phyloP scores from a whole-genome alignment of 1,140 invertebrate species.

The Glossosoma conforme region DNA sequence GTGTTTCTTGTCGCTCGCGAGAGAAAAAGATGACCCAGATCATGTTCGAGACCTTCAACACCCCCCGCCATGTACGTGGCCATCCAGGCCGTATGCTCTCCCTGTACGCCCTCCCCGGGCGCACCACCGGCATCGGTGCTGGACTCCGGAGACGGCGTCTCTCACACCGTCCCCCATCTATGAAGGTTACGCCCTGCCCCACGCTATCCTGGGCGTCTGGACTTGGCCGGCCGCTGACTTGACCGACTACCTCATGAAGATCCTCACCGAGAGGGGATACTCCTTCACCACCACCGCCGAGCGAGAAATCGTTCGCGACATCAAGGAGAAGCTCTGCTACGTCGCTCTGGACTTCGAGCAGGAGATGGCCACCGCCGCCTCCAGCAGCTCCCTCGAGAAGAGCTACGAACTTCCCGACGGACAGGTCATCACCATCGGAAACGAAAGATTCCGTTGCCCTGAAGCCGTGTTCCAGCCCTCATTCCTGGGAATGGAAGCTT shows the following conservation, averaged over 20 bases:
- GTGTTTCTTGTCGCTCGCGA: constrained; percentile 31
- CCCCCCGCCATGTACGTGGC: constrained; percentile 90
- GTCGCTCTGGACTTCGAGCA: constrained; percentile 92
- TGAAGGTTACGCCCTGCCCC: constrained; percentile 76
- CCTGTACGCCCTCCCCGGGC: constrained; percentile 92
- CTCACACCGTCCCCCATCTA: constrained; percentile 93
- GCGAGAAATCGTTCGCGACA: constrained; percentile 88
- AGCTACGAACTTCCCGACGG: constrained; percentile 83
- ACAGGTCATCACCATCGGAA: constrained; percentile 91
- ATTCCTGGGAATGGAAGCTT: constrained; percentile 82
- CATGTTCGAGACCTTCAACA: constrained; percentile 94
- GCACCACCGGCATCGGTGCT: constrained; percentile 89
- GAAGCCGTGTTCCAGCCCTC: constrained; percentile 89
- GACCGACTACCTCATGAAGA: constrained; percentile 89
- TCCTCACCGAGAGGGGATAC: constrained; percentile 82
- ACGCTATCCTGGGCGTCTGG: constrained; percentile 82
- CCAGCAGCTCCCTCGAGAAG: constrained; percentile 81
- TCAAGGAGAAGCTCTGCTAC: constrained; percentile 91
- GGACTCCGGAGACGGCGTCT: constrained; percentile 91
- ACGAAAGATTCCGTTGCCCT: constrained; percentile 90
- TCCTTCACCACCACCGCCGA: constrained; percentile 80
- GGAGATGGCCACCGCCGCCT: constrained; percentile 89
- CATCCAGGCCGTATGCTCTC: constrained; percentile 88
- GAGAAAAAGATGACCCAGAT: constrained; percentile 92
- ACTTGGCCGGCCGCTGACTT: constrained; percentile 88